Evolutionary conservation across 2,888 invertebrate genomes (phyloP).

Genomic region (Synergus laeviventris): DNA sequence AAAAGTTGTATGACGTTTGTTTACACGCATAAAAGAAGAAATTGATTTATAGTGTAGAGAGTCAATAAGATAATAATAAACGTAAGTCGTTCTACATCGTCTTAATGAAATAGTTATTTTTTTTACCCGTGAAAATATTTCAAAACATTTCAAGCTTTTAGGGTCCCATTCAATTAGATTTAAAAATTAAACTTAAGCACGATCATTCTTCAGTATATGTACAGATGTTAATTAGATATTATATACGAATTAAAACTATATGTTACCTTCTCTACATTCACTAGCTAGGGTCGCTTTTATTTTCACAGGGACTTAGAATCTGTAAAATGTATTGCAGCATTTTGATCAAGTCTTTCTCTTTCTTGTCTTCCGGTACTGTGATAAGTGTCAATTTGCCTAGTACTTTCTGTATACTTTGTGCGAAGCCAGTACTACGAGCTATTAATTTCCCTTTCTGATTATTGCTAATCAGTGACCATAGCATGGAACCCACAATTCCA

Average conservation of each 20-base stretch:
- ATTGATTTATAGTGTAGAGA: not conserved
- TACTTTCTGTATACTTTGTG: constrained; percentile 76
- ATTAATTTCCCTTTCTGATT: constrained; percentile 82
- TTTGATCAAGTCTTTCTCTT: constrained; percentile 66
- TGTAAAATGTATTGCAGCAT: constrained; percentile 69
- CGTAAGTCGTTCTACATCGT: not conserved
- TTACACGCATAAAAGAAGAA: not conserved
- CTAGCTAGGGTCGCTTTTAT: constrained; percentile 49
- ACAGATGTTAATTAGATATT: not conserved
- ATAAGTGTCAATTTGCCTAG: constrained; percentile 74
- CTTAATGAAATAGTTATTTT: not conserved
- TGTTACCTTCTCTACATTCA: not conserved
- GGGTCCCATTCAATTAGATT: not conserved
- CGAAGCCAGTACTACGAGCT: constrained; percentile 77
- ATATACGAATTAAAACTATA: not conserved
- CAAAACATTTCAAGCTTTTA: not conserved
- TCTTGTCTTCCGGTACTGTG: constrained; percentile 60
- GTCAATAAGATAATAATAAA: constrained; percentile 19
- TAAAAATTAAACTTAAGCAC: constrained; percentile 1
- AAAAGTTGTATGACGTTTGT: not conserved
- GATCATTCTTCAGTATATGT: constrained; percentile 2
- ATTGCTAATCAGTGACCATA: constrained; percentile 84
- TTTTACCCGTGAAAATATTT: not conserved
- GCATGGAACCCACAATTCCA: constrained; percentile 77
- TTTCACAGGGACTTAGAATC: constrained; percentile 64